phyloP scores from a whole-genome alignment of 2,888 invertebrate genomes.

The Drosophila monieri region DNA sequence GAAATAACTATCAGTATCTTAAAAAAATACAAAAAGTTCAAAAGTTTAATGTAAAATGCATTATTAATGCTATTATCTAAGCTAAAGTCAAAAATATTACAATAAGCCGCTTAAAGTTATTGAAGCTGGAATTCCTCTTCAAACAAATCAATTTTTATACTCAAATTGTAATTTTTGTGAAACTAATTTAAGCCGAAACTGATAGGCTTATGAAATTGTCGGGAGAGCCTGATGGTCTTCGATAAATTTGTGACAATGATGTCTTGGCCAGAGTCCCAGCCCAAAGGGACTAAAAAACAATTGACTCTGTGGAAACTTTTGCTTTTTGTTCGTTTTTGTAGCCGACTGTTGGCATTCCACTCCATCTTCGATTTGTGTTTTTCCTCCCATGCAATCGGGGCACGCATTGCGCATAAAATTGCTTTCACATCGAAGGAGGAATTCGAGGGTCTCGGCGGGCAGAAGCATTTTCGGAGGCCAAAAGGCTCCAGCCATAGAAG shows the following conservation, averaged over 20 bases:
- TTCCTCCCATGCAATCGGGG: conserved; percentile 66
- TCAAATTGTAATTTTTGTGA: neutral
- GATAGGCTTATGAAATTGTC: conserved; percentile 1
- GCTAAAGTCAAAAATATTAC: no score
- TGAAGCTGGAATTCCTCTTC: neutral
- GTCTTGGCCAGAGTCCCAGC: conserved; percentile 26
- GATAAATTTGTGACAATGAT: conserved; percentile 37
- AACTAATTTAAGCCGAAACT: neutral
- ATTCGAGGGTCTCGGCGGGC: conserved; percentile 5
- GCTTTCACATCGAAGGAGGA: conserved; percentile 60
- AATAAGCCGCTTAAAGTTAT: neutral
- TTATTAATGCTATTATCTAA: no score
- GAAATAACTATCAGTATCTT: no score
- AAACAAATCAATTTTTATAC: neutral
- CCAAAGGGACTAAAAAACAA: conserved; percentile 43
- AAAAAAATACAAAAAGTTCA: no score
- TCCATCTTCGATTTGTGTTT: conserved; percentile 75
- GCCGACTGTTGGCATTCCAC: conserved; percentile 34
- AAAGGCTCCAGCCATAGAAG: conserved; percentile 40
- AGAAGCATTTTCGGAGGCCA: conserved; percentile 27
- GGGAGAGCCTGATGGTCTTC: neutral
- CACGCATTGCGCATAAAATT: conserved; percentile 76
- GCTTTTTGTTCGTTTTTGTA: conserved; percentile 12
- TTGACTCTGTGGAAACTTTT: conserved; percentile 34
- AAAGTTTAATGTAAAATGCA: no score